phyloP scores from a whole-genome alignment of 2,113 vertebrate genomes.

The Siniperca chuatsi region DNA sequence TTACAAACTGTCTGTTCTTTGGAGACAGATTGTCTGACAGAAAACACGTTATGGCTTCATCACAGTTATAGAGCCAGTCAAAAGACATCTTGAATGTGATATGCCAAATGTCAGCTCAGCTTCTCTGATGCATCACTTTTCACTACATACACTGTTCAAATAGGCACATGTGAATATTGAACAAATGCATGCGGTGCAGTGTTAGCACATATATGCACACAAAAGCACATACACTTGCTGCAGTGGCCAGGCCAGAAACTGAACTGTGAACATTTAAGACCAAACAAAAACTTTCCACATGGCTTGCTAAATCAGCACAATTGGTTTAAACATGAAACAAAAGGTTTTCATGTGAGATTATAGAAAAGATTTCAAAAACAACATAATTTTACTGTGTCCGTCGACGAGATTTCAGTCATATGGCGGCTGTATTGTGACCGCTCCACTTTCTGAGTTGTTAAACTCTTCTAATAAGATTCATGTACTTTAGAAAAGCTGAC shows the following conservation, averaged over 20 bases:
- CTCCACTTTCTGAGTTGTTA: constrained; percentile 71
- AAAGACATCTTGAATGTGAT: not conserved
- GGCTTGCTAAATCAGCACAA: constrained; percentile 57
- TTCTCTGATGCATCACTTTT: not conserved
- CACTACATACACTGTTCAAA: not conserved
- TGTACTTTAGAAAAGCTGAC: constrained; percentile 77
- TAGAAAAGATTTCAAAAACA: constrained; percentile 34
- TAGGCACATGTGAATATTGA: not conserved
- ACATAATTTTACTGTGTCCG: not conserved
- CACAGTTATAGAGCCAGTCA: constrained; percentile 4
- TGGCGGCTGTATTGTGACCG: constrained; percentile 64
- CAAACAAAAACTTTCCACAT: constrained; percentile 74
- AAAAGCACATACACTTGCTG: not conserved
- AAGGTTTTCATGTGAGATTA: constrained; percentile 64
- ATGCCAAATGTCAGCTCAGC: not conserved
- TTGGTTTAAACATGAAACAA: constrained; percentile 58
- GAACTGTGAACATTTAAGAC: constrained; percentile 58
- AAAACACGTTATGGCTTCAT: not conserved
- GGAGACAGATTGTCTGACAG: not conserved
- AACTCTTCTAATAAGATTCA: constrained; percentile 77
- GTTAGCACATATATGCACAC: not conserved
- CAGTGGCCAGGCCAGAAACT: not conserved
- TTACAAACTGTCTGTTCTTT: not conserved
- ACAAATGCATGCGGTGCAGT: not conserved
- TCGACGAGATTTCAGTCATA: constrained; percentile 65